Evolutionary conservation across 2,113 vertebrate species (phyloP), one percentile per base, ranked within the genome.

Genomic region (Dipodomys spectabilis): DNA sequence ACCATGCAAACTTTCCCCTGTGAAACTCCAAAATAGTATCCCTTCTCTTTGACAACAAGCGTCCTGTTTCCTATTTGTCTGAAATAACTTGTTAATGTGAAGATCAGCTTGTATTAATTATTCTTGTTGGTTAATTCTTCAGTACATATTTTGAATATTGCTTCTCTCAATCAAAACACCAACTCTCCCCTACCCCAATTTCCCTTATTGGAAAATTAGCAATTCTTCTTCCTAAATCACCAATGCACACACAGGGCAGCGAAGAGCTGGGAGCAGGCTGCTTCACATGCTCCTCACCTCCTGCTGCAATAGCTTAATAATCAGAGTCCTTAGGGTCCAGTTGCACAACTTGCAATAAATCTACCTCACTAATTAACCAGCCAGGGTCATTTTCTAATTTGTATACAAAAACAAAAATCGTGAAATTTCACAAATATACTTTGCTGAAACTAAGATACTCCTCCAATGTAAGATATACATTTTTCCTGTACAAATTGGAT

Each of bases 51-150:
- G 13, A 23, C 86, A 94, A 85, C 69, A 53, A 44, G 60, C 77
- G 8, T 85, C 64, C 91, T 86, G n/a, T 62, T 86, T 77, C 68
- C 64, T 85, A 16, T 73, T 88, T 91, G 85, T 90, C 80, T 28
- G 78, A 87, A 88, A 72, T 53, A 74, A 86, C 5, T 86, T 68
- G 35, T 57, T 60, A 28, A 60, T 60, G 35, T 11, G 92, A 71
- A 91, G 64, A 62, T 2, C 82, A 82, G 27, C 16, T 81, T 87
- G 71, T 49, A 85, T 57, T 85, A 20, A 78, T 79, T 88, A 23
- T 94, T 87, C 62, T 72, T 49, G 2, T 57, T 32, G 7, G 22
- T 81, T 88, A 82, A 73, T 74, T 92, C 60, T 18, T 64, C 23
- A 22, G 23, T 5, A 64, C 22, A 85, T 85, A 86, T 64, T 88